Evolutionary conservation across 1,140 invertebrate species (phyloP), one percentile per base, ranked within the genome.

Genomic region (Arctopsyche grandis): DNA sequence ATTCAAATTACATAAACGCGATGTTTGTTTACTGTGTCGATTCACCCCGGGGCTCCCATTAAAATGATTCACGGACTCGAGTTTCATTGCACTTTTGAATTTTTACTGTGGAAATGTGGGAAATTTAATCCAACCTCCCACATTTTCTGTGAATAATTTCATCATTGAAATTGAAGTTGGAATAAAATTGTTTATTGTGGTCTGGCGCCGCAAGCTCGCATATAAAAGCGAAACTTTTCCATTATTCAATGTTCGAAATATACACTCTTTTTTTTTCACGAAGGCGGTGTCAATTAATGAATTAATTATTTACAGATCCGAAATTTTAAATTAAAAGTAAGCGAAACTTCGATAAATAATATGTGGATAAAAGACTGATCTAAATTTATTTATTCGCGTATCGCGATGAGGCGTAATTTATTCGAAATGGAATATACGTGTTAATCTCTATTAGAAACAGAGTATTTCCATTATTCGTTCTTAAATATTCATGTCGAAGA

Each of bases 141-240:
- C 5, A 66, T 12, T 24, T 26, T 26, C 22, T 10, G 24, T 66
- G 63, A 66, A 66, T 66, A 66, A 66, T 66, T 66, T 66, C 63
- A 29, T 66, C 63, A 29, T 66, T 66, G 22, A 66, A 66, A 66
- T 66, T 66, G 63, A 26, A 66, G 63, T 66, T 29, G 63, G 63
- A 66, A 66, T 66, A 66, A 66, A 66, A 66, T 66, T 66, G 63
- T 66, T 66, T 66, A 66, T 22, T 9, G 63, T 26, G 5, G 63
- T 63, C n/a, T 5, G 16, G 16, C 21, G 56, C 56, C 56, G 56
- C 63, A 22, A 14, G 19, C 22, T 24, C 19, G 26, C 63, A 29
- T 66, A n/a, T 66, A 66, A 66, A 66, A 66, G 63, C 26, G 63
- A 66, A 66, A 66, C 63, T 29, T 14, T 29, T 66, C 63, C 24